A percentile compares a stretch with the other conserved stretches of the same genome.
phyloP scores from a whole-genome alignment of 2,797 vertebrate genomes.

The Leptoclinus maculatus region DNA sequence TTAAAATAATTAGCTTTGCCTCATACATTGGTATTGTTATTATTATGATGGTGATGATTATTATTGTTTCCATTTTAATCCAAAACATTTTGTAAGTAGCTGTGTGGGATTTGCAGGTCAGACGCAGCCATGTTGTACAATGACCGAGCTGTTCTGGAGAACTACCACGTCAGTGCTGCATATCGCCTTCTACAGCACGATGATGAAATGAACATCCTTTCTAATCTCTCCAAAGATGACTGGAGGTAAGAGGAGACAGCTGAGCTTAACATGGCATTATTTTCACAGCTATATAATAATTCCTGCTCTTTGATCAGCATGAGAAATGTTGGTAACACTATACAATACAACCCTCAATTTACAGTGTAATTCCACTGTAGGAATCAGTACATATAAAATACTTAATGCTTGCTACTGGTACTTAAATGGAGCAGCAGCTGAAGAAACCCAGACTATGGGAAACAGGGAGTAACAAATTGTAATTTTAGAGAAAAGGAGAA shows the following conservation, averaged over 20 bases:
- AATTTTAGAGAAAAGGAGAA: not conserved
- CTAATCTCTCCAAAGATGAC: slow-evolving; percentile 94
- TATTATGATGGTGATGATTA: not conserved
- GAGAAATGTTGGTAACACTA: no score
- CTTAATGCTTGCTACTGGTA: not conserved
- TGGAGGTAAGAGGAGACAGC: slow-evolving; percentile 88
- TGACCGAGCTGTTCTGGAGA: slow-evolving; percentile 94
- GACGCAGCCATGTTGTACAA: slow-evolving; percentile 95
- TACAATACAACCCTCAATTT: not conserved
- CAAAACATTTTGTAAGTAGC: not conserved
- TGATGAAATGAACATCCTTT: slow-evolving; percentile 94
- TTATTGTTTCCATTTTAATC: not conserved
- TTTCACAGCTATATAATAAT: not conserved
- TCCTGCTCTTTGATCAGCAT: no score
- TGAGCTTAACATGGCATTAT: not conserved
- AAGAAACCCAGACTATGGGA: not conserved
- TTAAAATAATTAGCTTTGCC: not conserved
- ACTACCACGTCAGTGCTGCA: slow-evolving; percentile 93
- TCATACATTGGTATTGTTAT: not conserved
- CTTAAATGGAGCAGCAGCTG: not conserved
- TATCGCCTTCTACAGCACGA: slow-evolving; percentile 94
- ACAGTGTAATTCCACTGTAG: not conserved
- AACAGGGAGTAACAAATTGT: not conserved
- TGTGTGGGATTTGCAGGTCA: slow-evolving; percentile 84
- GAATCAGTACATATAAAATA: not conserved